Conservation (phyloP, 2,797 vertebrate species). For the Schizopygopsis malacanthus region DNA sequence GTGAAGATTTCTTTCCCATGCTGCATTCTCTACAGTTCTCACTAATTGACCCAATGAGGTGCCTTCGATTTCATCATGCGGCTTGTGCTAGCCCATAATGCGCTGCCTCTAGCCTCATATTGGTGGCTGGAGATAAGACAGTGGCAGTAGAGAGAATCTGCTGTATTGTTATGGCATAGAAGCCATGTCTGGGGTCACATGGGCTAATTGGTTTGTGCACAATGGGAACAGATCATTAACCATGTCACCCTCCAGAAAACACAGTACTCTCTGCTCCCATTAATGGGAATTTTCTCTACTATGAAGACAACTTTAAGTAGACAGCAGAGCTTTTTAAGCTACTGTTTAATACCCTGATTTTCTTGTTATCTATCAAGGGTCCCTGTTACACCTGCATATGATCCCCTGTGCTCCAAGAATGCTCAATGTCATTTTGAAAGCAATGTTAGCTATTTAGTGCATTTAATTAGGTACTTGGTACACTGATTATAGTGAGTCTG, state of each 20-base stretch:
- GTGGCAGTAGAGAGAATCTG: background rate
- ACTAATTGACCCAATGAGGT: conserved; percentile 10
- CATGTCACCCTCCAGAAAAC: conserved; percentile 38
- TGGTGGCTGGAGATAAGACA: conserved; percentile 49
- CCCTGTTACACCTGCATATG: background rate
- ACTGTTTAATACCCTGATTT: background rate
- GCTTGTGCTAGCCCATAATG: conserved; percentile 3
- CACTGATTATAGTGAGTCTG: conserved; percentile 3
- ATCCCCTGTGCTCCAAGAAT: background rate
- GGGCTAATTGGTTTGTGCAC: conserved; percentile 77
- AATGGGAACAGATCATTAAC: conserved; percentile 71
- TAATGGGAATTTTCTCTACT: conserved; percentile 27
- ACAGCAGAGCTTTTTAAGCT: conserved; percentile 20
- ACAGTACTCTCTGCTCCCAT: conserved; percentile 35
- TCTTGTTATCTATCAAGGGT: background rate
- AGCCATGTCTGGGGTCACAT: conserved; percentile 65
- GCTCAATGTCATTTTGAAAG: conserved; percentile 33
- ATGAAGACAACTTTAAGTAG: conserved; percentile 18
- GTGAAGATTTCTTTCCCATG: background rate
- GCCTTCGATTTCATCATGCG: conserved; percentile 33
- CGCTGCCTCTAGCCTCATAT: conserved; percentile 5
- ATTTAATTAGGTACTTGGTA: conserved; percentile 25
- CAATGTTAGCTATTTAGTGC: conserved; percentile 11
- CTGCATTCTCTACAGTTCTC: background rate
- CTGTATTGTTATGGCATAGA: conserved; percentile 62